phyloP scores from a whole-genome alignment of 2,797 vertebrate genomes.

The Eulemur coronatus region DNA sequence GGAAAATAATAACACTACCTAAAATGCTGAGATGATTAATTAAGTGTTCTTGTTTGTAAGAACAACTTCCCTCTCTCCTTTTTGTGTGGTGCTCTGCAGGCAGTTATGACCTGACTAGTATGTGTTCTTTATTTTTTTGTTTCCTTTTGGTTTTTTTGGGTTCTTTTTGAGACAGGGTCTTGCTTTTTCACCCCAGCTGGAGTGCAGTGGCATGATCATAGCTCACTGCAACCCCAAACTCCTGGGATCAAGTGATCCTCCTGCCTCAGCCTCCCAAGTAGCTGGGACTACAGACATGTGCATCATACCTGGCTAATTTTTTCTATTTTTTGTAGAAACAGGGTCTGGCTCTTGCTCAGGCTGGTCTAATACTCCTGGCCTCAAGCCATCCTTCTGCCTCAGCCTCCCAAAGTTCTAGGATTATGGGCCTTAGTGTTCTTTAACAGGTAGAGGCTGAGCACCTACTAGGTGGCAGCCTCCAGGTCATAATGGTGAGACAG shows the following conservation, averaged over 20 bases:
- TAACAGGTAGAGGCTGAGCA: neutral
- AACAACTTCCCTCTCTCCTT: neutral
- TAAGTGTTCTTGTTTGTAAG: neutral
- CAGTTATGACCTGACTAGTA: neutral
- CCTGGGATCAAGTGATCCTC: neutral
- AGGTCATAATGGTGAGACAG: neutral
- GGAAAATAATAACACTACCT: slow-evolving; percentile 34
- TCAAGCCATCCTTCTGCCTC: neutral
- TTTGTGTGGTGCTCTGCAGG: neutral
- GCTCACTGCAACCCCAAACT: neutral
- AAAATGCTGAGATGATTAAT: slow-evolving; percentile 36
- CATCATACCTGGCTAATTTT: neutral
- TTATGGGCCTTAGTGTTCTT: neutral
- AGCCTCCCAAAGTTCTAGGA: neutral
- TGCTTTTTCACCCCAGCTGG: neutral
- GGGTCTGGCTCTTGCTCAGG: neutral
- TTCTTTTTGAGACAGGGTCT: neutral
- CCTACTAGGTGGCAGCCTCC: neutral
- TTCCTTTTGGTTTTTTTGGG: neutral
- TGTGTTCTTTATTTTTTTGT: neutral
- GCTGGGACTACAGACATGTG: neutral
- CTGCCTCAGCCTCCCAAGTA: neutral
- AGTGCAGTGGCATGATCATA: neutral
- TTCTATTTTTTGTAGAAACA: neutral
- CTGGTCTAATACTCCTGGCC: neutral